Base-by-base conservation (phyloP, 2,888 invertebrate genomes). In the Hirtodrosophila alboralis region DNA sequence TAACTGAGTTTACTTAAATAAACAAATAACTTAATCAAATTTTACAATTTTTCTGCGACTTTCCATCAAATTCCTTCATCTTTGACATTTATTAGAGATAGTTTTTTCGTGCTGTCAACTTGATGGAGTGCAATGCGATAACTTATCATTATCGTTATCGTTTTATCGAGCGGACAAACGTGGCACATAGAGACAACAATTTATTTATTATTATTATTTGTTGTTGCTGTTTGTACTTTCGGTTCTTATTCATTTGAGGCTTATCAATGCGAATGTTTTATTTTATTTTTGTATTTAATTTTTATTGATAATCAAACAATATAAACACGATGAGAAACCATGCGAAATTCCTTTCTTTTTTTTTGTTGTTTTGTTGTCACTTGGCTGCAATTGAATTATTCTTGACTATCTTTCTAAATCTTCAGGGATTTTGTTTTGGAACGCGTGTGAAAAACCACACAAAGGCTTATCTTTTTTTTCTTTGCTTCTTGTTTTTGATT, bases 281-380 rank as follows among this genome's bases (percentile, higher is more conserved):
- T 23, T 31, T 10, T 44, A 54, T 38, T 38, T 26, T 31, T 27
- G 26, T 18, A 13, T 26, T 36, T 13, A 45, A 65, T 37, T 45
- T 30, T 16, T 62, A 73, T 76, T 79, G 80, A 76, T 84, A 76
- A 84, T 84, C 80, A 76, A 69, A 69, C 74, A 80, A 84, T 76
- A 65, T 76, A 65, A 77, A 84, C 57, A 74, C 65, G 58, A n/a
- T 43, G 62, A 57, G 58, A 61, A 70, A 61, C 60, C 69, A 69
- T 60, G 69, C 60, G 33, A 72, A 72, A 72, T 66, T 52, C 30
- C 31, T 54, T 37, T 52, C 21, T 37, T 52, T 6, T 30, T 52
- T 4, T 40, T 27, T n/a, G 16, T 38, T 27, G 10, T 41, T 21
- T 28, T 59, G 45, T 67, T 61, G 54, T 48, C 53, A 54, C 51